Evolutionary conservation across 2,888 invertebrate species (phyloP).

Genomic region (Lasioglossum morio): DNA sequence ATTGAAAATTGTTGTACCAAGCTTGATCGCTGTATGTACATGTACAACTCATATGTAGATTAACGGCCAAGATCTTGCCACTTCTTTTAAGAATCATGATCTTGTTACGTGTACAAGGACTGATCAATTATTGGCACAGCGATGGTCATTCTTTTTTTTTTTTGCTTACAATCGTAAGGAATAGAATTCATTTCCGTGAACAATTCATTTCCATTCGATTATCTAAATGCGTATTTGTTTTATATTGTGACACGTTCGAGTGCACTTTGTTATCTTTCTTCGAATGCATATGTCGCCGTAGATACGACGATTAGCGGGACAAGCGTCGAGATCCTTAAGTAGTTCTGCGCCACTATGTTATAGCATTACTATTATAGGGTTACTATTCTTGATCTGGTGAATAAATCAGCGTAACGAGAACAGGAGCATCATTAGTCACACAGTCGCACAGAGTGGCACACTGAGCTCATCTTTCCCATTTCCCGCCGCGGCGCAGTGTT

Average conservation of each 20-base stretch:
- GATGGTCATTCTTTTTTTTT: slow-evolving; percentile 15
- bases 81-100: neutral
- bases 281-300: neutral
- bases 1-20: neutral
- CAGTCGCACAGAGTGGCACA: neutral
- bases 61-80: neutral
- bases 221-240: neutral
- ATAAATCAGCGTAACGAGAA: slow-evolving; percentile 30
- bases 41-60: neutral
- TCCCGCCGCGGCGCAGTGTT: neutral
- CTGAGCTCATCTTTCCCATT: neutral
- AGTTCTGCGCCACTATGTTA: neutral
- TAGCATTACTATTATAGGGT: slow-evolving; percentile 4
- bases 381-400: slow-evolving; percentile 41
- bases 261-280: neutral
- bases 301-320: neutral
- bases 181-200: neutral
- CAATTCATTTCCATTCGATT: neutral
- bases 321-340: neutral
- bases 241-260: neutral
- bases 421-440: slow-evolving; percentile 32
- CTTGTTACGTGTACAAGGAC: neutral
- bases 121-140: slow-evolving; percentile 2
- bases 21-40: neutral
- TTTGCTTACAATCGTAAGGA: neutral